Evolutionary conservation across 1,140 invertebrate species (phyloP).

Genomic region (Bombus haemorrhoidalis): DNA sequence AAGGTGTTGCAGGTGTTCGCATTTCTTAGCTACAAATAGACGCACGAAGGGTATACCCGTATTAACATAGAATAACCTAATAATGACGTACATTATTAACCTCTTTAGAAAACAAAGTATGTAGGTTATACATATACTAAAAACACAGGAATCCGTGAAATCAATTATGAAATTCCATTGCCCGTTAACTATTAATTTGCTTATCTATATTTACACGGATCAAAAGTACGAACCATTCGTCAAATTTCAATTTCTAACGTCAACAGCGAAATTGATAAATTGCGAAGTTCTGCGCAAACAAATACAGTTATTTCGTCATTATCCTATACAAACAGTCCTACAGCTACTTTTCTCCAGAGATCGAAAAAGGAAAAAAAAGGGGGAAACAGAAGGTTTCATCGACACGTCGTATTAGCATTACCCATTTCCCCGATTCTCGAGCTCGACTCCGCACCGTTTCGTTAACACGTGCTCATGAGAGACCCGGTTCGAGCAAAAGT

Average conservation of each 20-base stretch:
- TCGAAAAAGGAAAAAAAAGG: neutral
- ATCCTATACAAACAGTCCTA: neutral
- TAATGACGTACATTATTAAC: neutral
- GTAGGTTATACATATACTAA: too few relatives aligned
- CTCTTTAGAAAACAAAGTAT: neutral
- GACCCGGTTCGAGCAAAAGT: conserved; percentile 33
- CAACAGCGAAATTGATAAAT: neutral
- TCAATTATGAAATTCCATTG: neutral
- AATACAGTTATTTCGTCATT: neutral
- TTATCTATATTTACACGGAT: neutral
- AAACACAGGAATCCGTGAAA: neutral
- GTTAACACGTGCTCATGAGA: conserved; percentile 24
- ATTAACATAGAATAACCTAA: conserved; percentile 26
- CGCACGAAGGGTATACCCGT: neutral
- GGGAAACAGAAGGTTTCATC: neutral
- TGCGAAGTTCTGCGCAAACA: neutral
- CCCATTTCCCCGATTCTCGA: conserved; percentile 10
- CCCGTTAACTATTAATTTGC: neutral
- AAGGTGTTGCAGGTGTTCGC: conserved; percentile 51
- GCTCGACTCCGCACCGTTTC: neutral
- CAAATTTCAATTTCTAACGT: neutral
- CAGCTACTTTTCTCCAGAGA: neutral
- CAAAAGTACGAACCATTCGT: neutral
- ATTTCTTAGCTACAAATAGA: conserved; percentile 43
- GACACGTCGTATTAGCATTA: neutral